Conservation (phyloP, 2,113 vertebrate species). For the Bothrops jararaca region DNA sequence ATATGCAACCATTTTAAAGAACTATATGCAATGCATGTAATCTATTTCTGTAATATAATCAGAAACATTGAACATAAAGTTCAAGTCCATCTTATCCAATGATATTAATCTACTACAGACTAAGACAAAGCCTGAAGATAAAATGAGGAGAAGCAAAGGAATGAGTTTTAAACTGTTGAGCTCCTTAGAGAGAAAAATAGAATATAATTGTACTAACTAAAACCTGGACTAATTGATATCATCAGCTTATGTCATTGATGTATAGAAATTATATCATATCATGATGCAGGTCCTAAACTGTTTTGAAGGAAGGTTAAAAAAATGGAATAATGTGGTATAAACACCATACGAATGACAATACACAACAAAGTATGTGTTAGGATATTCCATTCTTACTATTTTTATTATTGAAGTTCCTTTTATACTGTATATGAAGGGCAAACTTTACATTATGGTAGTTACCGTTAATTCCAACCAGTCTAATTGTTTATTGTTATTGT, state of each 20-base stretch:
- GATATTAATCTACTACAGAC: background rate
- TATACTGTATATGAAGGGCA: background rate
- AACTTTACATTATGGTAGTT: background rate
- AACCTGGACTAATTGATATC: background rate
- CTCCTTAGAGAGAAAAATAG: background rate
- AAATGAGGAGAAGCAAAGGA: background rate
- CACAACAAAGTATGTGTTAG: background rate
- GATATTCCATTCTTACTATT: background rate
- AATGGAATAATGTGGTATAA: background rate
- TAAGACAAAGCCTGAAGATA: background rate
- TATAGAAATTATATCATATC: background rate
- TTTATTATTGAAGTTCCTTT: background rate
- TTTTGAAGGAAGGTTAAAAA: background rate
- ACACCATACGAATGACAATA: background rate
- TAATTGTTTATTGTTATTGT: background rate
- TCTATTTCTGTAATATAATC: background rate
- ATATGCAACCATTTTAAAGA: background rate
- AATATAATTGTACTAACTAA: background rate
- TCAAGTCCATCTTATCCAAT: background rate
- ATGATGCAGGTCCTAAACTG: background rate
- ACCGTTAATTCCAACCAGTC: background rate
- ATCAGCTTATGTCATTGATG: background rate
- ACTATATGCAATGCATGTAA: background rate
- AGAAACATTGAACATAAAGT: background rate
- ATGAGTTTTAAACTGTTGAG: background rate